Evolutionary conservation across 2,797 vertebrate species (phyloP).

Genomic region (Pseudopleuronectes americanus): DNA sequence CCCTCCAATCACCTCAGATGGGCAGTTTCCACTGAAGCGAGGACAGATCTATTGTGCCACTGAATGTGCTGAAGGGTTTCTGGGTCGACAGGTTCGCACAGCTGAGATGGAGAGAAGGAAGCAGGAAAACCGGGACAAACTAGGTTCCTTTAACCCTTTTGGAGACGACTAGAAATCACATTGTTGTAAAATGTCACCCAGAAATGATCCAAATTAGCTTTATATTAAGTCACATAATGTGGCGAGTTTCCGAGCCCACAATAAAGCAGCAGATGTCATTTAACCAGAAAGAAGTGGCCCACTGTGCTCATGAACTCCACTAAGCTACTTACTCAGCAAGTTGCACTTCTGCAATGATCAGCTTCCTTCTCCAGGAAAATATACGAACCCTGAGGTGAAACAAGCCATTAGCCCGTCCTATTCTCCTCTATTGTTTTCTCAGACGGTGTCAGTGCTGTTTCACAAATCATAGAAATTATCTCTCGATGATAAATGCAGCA

Average conservation of each 20-base stretch:
- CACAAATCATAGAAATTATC: constrained; percentile 23
- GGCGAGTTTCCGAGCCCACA: constrained; percentile 28
- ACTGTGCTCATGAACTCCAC: constrained; percentile 39
- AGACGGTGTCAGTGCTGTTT: background rate
- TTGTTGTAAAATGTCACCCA: constrained; percentile 3
- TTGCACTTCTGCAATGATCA: constrained; percentile 47
- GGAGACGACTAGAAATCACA: background rate
- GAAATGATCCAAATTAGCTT: constrained; percentile 9
- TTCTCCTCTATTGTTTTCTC: constrained; percentile 14
- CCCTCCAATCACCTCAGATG: constrained; percentile 63
- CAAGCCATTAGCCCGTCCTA: constrained; percentile 20
- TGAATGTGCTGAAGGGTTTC: constrained; percentile 73
- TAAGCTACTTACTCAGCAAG: constrained; percentile 62
- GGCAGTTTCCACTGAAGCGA: constrained; percentile 73
- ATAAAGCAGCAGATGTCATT: constrained; percentile 55
- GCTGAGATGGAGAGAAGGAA: constrained; percentile 58
- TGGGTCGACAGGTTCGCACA: constrained; percentile 65
- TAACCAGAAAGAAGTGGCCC: constrained; percentile 48
- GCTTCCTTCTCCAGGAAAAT: constrained; percentile 33
- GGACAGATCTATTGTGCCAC: constrained; percentile 75
- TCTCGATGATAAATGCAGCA: constrained; percentile 8
- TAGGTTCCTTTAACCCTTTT: constrained; percentile 28
- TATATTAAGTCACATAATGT: constrained; percentile 15
- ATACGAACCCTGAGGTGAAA: constrained; percentile 42
- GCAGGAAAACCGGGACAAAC: constrained; percentile 61